A percentile compares a stretch with the other conserved stretches of the same genome.
phyloP scores from a whole-genome alignment of 1,140 invertebrate genomes.

The Bemisia tabaci region DNA sequence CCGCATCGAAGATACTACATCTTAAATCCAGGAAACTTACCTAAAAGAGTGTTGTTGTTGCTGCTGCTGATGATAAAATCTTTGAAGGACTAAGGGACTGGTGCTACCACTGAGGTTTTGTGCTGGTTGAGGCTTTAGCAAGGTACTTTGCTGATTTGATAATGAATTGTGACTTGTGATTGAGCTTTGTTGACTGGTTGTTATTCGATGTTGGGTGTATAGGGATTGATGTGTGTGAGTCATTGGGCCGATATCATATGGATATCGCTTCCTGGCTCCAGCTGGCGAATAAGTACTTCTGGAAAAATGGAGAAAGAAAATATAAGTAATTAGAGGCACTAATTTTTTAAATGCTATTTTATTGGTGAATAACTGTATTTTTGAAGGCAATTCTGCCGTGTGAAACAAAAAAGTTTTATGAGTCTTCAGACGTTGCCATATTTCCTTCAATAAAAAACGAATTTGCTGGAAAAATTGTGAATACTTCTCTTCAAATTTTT shows the following conservation, averaged over 20 bases:
- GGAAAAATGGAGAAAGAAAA: conserved; percentile 9
- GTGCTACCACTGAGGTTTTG: conserved; percentile 34
- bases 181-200: conserved; percentile 14
- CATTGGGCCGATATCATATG: background rate
- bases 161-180: conserved; percentile 15
- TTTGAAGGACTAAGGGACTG: conserved; percentile 45
- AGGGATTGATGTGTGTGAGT: background rate
- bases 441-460: too few relatives aligned
- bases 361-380: too few relatives aligned
- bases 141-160: conserved; percentile 11
- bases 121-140: conserved; percentile 9
- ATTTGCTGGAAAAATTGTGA: too few relatives aligned
- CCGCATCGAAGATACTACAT: background rate
- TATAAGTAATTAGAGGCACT: too few relatives aligned
- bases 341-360: too few relatives aligned
- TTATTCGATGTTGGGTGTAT: conserved; percentile 11
- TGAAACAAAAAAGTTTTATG: too few relatives aligned
- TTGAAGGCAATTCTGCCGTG: too few relatives aligned
- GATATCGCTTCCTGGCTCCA: conserved; percentile 15
- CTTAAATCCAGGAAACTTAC: conserved; percentile 5
- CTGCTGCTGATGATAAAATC: conserved; percentile 46
- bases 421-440: too few relatives aligned
- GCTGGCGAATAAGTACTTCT: conserved; percentile 12
- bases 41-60: conserved; percentile 27
- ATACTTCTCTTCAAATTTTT: too few relatives aligned